Base-by-base conservation (phyloP, 1,140 invertebrate species). In the Solenopsis fugax region DNA sequence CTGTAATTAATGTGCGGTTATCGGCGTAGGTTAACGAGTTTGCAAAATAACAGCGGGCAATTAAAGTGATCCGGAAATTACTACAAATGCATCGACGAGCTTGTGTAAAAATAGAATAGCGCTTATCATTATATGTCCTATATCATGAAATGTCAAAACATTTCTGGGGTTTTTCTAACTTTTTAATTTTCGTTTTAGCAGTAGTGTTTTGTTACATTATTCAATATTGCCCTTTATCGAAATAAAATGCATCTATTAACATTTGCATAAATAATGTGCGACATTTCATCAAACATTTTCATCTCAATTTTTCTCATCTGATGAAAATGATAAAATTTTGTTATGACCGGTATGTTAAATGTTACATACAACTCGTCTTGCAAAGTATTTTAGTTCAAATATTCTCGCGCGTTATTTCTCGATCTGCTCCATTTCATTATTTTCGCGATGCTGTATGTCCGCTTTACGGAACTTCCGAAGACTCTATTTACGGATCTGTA, bases 401-500 rank as follows among this genome's bases (percentile, higher is more conserved):
- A 45, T 71, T 45, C 34, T 56, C 50, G 1, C 16, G 18, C 34
- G 13, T 54, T 56, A 34, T 56, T 71, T 71, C 65, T 75, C 41
- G 12, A 56, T 34, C n/a, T 48, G 37, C 7, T 72, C 4, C 5
- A 58, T 84, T 75, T 84, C 13, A 73, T 84, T 52, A 34, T 18
- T 56, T 56, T 21, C 80, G 24, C 16, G 54, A 60, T 71, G 24
- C 54, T 52, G 24, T 21, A 24, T 16, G 21, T 18, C 4, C 50
- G 65, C 13, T 71, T 81, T 54, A 71, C 65, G 18, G 45, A 58
- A 82, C 58, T 29, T 41, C 54, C 18, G 29, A 75, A 73, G 67
- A 37, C 34, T 84, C 80, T 75, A 75, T 75, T 84, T 84, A 84
- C 18, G n/a, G 62, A 84, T 60, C 41, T 13, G 34, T 84, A 82